Conservation (phyloP, 2,797 vertebrate species). For the Hozukius guyotensis region DNA sequence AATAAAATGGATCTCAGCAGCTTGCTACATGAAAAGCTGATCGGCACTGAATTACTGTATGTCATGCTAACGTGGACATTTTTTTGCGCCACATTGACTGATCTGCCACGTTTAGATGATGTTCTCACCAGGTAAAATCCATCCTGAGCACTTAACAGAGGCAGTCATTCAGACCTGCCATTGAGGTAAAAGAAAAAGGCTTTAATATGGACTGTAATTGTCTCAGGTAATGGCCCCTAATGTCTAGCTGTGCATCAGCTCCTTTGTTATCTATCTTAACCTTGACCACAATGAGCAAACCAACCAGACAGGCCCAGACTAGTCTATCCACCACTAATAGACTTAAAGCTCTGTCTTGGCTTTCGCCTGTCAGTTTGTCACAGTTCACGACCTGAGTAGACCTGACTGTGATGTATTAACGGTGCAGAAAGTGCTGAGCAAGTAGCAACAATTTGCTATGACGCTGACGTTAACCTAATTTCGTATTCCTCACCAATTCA, state of each 20-base stretch:
- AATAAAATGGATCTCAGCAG: not conserved
- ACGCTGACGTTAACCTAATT: not conserved
- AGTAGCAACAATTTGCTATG: not conserved
- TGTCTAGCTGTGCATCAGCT: not conserved
- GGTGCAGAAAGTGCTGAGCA: conserved; percentile 35
- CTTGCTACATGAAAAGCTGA: not conserved
- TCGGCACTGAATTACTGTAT: not conserved
- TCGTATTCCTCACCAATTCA: not conserved
- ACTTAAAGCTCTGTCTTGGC: conserved; percentile 16
- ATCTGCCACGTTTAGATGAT: not conserved
- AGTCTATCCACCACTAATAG: conserved; percentile 18
- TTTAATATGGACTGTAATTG: conserved; percentile 43
- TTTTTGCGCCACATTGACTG: not conserved
- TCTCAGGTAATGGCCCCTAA: conserved; percentile 53
- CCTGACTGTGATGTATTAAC: conserved; percentile 44
- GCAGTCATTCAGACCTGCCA: conserved; percentile 20
- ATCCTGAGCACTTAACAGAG: conserved; percentile 19
- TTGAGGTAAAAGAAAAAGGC: conserved; percentile 22
- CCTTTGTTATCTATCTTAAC: conserved; percentile 67
- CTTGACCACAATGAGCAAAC: conserved; percentile 51
- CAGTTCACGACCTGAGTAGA: conserved; percentile 24
- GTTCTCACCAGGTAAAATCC: not conserved
- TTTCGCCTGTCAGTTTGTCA: conserved; percentile 49
- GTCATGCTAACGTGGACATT: not conserved
- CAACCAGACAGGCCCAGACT: conserved; percentile 52